phyloP scores from a whole-genome alignment of 2,888 invertebrate species.

The Coenonympha glycerion region DNA sequence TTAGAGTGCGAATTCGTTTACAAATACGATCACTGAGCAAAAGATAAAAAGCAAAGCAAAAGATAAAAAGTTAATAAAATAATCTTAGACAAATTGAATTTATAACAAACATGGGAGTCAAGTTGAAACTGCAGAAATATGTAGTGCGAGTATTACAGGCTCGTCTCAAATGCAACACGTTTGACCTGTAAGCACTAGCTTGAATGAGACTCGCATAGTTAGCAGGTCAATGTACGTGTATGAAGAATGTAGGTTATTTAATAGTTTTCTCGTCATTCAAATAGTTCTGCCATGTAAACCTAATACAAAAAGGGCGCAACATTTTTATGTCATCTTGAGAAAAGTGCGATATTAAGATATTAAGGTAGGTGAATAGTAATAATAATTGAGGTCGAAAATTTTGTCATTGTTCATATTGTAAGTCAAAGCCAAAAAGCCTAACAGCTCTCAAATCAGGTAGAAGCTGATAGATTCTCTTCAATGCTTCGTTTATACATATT shows the following conservation, averaged over 20 bases:
- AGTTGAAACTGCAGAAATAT: background rate
- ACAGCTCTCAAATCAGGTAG: no score
- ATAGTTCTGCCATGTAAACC: background rate
- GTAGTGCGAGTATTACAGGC: background rate
- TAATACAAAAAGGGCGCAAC: background rate
- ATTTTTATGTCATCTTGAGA: background rate
- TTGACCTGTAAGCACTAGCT: background rate
- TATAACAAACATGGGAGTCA: background rate
- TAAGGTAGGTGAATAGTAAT: background rate
- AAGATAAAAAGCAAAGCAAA: no score
- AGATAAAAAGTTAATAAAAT: background rate
- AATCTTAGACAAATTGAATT: background rate
- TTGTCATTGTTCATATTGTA: no score
- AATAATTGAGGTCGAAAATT: no score
- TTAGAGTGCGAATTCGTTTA: no score
- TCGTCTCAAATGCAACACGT: constrained; percentile 6
- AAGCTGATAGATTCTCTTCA: no score
- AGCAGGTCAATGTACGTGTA: constrained; percentile 13
- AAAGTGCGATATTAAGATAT: background rate
- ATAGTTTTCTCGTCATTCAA: constrained; percentile 6
- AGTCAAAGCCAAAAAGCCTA: no score
- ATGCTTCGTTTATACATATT: no score
- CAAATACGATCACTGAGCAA: no score
- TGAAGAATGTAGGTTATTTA: constrained; percentile 3
- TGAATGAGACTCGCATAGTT: constrained; percentile 2